Percentiles rank a stretch among this genome's conserved stretches.
Evolutionary conservation across 2,888 invertebrate species (phyloP).

Genomic region (Nephrotoma appendiculata): DNA sequence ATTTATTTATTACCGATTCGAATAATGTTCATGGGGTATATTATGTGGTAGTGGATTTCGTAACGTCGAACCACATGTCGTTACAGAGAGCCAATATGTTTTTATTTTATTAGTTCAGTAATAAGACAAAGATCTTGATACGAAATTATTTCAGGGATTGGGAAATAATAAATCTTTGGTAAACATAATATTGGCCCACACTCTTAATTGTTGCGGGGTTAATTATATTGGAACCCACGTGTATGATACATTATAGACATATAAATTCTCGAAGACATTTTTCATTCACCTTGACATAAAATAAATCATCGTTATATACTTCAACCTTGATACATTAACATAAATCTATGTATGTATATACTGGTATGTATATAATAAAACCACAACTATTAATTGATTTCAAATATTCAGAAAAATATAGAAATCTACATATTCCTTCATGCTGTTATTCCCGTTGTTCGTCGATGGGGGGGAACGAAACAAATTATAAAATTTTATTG

Average conservation of each 20-base stretch:
- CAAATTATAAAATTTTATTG: neutral
- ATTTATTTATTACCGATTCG: neutral
- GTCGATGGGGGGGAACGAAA: no score
- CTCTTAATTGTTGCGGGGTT: neutral
- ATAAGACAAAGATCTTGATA: neutral
- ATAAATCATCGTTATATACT: neutral
- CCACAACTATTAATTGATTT: neutral
- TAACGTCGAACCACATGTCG: no score
- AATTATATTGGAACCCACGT: neutral
- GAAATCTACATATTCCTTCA: no score
- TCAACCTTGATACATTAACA: neutral
- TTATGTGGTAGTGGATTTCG: no score
- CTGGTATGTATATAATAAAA: neutral
- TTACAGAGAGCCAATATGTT: neutral
- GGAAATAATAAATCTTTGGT: neutral
- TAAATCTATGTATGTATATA: neutral
- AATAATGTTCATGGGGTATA: no score
- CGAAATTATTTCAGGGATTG: neutral
- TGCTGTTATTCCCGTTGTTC: no score
- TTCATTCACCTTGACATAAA: neutral
- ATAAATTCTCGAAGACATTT: neutral
- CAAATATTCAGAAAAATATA: neutral
- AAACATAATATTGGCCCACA: no score
- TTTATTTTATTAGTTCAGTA: neutral
- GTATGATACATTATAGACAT: neutral